These are phyloP conservation scores for Lacerta agilis DNA, from an alignment of 2,797 vertebrate genomes.

Conservation along the genomic window DNA sequence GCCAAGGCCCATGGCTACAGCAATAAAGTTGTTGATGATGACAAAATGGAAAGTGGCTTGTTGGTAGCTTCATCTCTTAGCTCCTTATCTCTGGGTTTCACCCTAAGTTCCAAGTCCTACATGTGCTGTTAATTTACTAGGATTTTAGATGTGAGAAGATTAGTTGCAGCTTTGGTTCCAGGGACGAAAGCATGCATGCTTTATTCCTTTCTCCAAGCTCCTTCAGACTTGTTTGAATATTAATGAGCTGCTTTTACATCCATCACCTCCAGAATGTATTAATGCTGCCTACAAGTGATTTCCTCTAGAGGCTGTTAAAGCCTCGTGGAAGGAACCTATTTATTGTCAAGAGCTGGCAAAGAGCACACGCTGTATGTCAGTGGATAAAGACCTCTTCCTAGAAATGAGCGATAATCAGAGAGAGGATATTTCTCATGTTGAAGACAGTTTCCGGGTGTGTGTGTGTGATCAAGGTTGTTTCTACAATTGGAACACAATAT, in stretches of 20 bases:
- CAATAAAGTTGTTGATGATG: background rate
- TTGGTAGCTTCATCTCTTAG: background rate
- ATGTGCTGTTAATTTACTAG: background rate
- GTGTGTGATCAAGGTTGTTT: constrained; percentile 39
- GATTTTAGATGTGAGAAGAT: background rate
- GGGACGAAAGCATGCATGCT: background rate
- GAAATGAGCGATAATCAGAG: constrained; percentile 56
- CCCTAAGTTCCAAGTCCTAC: background rate
- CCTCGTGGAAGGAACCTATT: constrained; percentile 29
- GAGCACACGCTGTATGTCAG: constrained; percentile 20
- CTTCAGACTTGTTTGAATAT: constrained; percentile 22
- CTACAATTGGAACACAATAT: constrained; percentile 41
- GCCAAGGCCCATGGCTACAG: background rate
- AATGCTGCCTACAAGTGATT: constrained; percentile 34
- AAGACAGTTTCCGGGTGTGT: constrained; percentile 26
- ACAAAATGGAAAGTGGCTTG: background rate
- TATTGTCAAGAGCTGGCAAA: constrained; percentile 22
- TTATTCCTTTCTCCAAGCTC: constrained; percentile 4
- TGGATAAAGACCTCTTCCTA: constrained; percentile 56
- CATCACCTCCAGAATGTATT: constrained; percentile 10
- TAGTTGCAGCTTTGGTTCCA: background rate
- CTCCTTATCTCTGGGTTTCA: background rate
- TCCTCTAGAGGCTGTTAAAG: constrained; percentile 31
- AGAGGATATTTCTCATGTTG: constrained; percentile 38
- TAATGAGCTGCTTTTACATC: constrained; percentile 23